phyloP scores from a whole-genome alignment of 2,888 invertebrate genomes.

The Lasiommata megera region DNA sequence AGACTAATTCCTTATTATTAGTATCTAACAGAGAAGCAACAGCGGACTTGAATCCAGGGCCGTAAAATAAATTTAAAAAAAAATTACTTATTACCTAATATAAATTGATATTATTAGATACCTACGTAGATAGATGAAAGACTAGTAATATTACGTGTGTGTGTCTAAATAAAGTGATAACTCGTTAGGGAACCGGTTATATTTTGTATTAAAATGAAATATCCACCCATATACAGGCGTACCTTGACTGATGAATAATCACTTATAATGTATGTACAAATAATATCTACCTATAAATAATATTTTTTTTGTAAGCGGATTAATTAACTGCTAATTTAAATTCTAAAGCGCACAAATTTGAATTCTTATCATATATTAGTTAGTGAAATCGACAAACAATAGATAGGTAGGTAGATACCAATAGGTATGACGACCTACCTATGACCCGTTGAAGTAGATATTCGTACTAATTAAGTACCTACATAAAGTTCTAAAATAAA shows the following conservation, averaged over 20 bases:
- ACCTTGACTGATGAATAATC: conserved; percentile 74
- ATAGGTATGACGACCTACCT: conserved; percentile 5
- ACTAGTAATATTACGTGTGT: neutral
- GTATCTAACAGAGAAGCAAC: too few species aligned
- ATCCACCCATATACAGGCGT: conserved; percentile 55
- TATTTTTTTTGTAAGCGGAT: conserved; percentile 64
- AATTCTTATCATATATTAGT: conserved; percentile 1
- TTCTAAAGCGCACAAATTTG: conserved; percentile 38
- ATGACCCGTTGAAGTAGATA: conserved; percentile 1
- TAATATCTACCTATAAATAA: conserved; percentile 46
- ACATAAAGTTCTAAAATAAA: too few species aligned
- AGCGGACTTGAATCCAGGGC: too few species aligned
- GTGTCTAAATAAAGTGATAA: conserved; percentile 31
- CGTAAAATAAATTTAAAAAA: too few species aligned
- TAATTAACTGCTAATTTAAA: conserved; percentile 57
- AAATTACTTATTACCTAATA: too few species aligned
- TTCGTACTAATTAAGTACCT: neutral
- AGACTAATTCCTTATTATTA: too few species aligned
- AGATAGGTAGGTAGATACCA: neutral
- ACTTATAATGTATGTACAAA: conserved; percentile 42
- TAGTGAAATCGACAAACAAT: conserved; percentile 5
- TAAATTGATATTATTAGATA: neutral
- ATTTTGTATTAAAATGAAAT: conserved; percentile 64
- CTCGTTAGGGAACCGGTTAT: conserved; percentile 63
- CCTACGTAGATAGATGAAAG: neutral